phyloP scores from a whole-genome alignment of 2,113 vertebrate genomes.

The Corydoras sp. region DNA sequence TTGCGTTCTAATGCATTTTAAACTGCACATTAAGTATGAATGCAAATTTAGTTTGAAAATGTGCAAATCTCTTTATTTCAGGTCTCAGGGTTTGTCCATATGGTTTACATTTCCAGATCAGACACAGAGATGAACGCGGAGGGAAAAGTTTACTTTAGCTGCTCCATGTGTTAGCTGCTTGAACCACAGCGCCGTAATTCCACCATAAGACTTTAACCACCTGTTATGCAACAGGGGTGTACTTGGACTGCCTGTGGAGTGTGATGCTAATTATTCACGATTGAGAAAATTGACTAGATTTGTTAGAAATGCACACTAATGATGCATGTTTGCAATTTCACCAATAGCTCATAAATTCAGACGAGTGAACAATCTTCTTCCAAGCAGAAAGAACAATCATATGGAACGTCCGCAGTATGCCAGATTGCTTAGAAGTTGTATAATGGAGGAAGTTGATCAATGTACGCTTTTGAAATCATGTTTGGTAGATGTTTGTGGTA shows the following conservation, averaged over 20 bases:
- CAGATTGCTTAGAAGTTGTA: background rate
- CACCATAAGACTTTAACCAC: conserved; percentile 3
- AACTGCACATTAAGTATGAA: background rate
- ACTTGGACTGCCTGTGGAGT: background rate
- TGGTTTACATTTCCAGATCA: background rate
- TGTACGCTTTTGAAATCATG: too few relatives aligned
- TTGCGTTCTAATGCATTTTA: background rate
- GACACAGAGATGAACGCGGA: background rate
- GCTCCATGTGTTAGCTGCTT: background rate
- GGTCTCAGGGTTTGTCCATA: too few relatives aligned
- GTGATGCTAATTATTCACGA: conserved; percentile 4
- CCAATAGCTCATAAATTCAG: background rate
- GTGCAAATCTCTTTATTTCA: too few relatives aligned
- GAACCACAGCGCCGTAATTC: background rate
- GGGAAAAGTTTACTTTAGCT: background rate
- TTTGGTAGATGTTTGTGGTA: too few relatives aligned
- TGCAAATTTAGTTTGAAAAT: background rate
- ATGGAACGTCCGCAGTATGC: background rate
- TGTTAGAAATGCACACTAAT: background rate
- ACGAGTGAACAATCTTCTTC: background rate
- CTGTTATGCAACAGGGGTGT: conserved; percentile 3
- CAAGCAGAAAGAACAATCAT: background rate
- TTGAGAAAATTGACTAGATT: background rate
- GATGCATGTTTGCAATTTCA: background rate
- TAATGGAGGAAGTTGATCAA: background rate